These are phyloP conservation scores for Corythornis cristatus DNA, from an alignment of 2,113 vertebrate genomes.

Conservation along the genomic window DNA sequence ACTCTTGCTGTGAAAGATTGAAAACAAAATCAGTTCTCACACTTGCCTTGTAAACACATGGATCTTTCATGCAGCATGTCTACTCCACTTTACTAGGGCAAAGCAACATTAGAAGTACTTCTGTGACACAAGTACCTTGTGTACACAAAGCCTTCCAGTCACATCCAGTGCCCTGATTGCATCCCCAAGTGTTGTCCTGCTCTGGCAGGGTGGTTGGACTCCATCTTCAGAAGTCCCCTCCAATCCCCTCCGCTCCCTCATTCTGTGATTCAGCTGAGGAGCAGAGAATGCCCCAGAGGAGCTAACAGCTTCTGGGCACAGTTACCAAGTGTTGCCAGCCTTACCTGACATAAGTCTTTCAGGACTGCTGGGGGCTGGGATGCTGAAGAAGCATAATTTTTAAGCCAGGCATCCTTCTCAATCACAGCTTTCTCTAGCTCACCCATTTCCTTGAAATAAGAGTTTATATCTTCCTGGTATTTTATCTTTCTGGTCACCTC, in stretches of 20 bases:
- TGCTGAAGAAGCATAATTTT: background rate
- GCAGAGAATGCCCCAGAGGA: too few relatives aligned
- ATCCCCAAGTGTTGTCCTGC: background rate
- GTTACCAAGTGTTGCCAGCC: background rate
- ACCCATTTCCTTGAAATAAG: conserved; percentile 78
- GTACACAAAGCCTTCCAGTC: background rate
- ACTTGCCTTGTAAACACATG: background rate
- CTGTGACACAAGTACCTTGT: background rate
- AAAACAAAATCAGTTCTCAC: background rate
- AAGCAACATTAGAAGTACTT: background rate
- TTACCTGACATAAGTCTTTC: conserved; percentile 84
- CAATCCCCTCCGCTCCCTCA: too few relatives aligned
- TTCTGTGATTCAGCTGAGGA: too few relatives aligned
- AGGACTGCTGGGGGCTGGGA: conserved; percentile 57
- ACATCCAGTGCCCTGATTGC: background rate
- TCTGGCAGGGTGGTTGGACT: too few relatives aligned
- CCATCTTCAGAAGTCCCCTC: too few relatives aligned
- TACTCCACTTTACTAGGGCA: background rate
- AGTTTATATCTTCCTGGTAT: conserved; percentile 79
- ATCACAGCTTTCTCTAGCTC: conserved; percentile 75
- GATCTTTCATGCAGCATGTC: background rate
- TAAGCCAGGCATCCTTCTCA: conserved; percentile 83
- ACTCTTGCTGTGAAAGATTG: conserved; percentile 67
- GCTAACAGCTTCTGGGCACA: background rate
- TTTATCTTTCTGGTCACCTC: conserved; percentile 77